Evolutionary conservation across 2,888 invertebrate species (phyloP).

Genomic region (Nipponacmea schrenckii): DNA sequence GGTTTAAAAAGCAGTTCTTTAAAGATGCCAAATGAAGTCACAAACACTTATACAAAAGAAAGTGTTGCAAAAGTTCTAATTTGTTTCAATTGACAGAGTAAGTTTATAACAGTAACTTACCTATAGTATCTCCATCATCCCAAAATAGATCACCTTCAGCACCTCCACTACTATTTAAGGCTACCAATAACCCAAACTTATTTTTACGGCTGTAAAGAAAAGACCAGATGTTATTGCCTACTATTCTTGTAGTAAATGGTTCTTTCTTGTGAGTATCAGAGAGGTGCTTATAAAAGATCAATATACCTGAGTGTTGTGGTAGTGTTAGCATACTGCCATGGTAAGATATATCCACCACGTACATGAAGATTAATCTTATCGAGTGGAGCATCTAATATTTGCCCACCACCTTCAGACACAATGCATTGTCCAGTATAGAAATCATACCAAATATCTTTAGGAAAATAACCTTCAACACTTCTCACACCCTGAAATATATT

Average conservation of each 20-base stretch:
- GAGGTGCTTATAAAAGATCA: neutral
- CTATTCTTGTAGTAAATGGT: too few species aligned
- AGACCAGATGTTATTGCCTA: too few species aligned
- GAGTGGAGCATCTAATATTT: constrained; percentile 72
- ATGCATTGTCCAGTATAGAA: constrained; percentile 35
- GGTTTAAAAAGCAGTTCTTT: too few species aligned
- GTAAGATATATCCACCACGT: constrained; percentile 78
- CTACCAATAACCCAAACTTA: constrained; percentile 76
- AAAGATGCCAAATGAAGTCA: too few species aligned
- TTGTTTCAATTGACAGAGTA: too few species aligned
- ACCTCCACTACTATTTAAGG: constrained; percentile 70
- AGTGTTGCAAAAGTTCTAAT: too few species aligned
- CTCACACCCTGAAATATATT: constrained; percentile 31
- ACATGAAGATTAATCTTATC: constrained; percentile 74
- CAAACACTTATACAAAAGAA: too few species aligned
- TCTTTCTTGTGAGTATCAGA: too few species aligned
- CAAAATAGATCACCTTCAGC: constrained; percentile 79
- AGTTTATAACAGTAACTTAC: constrained; percentile 23
- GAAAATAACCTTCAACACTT: constrained; percentile 39
- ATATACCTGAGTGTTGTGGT: constrained; percentile 59
- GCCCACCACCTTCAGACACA: constrained; percentile 20
- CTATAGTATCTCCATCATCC: constrained; percentile 83
- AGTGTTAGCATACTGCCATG: constrained; percentile 74
- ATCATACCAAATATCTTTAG: constrained; percentile 40
- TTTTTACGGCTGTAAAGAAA: constrained; percentile 71